These are phyloP conservation scores for human (Homo sapiens) DNA, from an alignment of 2,113 vertebrate species.

Conservation along the genomic window GRCh38 chr4:130738501-130739000, in stretches of 20 bases:
- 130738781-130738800: not conserved
- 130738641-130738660: not conserved
- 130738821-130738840: not conserved
- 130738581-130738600: not conserved
- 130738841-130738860: not conserved
- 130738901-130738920: not conserved
- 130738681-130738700: not conserved
- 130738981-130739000: no score
- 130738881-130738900: not conserved
- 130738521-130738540: no score
- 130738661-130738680: not conserved
- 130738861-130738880: not conserved
- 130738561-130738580: no score
- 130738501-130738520: no score
- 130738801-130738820: no score
- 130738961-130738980: no score
- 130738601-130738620: not conserved
- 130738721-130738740: not conserved
- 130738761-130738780: not conserved
- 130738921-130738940: not conserved
- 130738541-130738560: no score
- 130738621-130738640: not conserved
- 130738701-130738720: not conserved
- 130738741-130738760: not conserved
- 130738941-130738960: no score